Evolutionary conservation across 1,140 invertebrate species (phyloP).

Genomic region (Muscidifurax raptorellus): DNA sequence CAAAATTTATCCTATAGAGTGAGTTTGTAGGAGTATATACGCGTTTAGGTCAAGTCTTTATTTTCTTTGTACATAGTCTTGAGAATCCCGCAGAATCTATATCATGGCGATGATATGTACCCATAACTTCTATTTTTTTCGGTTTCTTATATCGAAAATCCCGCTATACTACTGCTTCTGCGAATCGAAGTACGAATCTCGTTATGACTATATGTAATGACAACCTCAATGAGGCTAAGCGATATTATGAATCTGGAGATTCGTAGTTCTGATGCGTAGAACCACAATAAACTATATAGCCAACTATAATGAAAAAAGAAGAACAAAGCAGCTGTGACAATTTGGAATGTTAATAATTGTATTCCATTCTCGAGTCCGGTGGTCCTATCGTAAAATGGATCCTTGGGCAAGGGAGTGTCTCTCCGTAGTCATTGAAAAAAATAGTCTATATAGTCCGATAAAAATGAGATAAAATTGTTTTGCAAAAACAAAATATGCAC

Average conservation of each 20-base stretch:
- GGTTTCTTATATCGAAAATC: constrained; percentile 29
- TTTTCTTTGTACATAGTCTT: constrained; percentile 51
- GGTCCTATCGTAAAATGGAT: constrained; percentile 15
- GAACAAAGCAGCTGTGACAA: constrained; percentile 32
- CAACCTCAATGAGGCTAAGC: constrained; percentile 52
- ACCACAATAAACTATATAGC: background rate
- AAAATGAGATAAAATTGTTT: constrained; percentile 61
- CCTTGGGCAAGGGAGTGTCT: background rate
- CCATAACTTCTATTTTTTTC: constrained; percentile 20
- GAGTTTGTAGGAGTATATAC: constrained; percentile 31
- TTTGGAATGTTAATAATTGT: constrained; percentile 42
- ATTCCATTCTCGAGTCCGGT: constrained; percentile 29
- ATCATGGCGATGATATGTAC: constrained; percentile 41
- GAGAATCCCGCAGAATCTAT: constrained; percentile 40
- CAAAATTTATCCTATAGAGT: constrained; percentile 45
- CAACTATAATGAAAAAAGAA: constrained; percentile 23
- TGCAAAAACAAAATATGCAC: constrained; percentile 63
- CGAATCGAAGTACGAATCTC: constrained; percentile 37
- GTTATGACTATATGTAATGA: background rate
- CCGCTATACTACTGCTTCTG: background rate
- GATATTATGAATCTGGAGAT: constrained; percentile 28
- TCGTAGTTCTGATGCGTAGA: constrained; percentile 35
- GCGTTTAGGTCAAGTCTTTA: constrained; percentile 44
- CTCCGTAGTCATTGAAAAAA: constrained; percentile 51
- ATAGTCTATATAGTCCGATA: constrained; percentile 46